Conservation (phyloP, 2,113 vertebrate species). For the Anoura caudifer region DNA sequence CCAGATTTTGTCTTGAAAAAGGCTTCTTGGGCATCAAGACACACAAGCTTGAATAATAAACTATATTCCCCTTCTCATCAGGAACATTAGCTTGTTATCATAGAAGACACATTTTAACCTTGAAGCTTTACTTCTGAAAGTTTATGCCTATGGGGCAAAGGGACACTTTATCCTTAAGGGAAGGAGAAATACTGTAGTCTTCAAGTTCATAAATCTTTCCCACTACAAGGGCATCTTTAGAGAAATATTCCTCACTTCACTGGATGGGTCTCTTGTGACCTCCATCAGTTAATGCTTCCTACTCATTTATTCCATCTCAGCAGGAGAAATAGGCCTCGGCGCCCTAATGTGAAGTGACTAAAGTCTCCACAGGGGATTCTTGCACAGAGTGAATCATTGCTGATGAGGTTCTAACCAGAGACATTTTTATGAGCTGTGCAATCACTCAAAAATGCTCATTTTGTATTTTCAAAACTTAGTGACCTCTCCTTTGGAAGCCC, state of each 20-base stretch:
- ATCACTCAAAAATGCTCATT: slow-evolving; percentile 65
- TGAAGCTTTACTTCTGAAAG: slow-evolving; percentile 12
- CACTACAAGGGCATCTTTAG: slow-evolving; percentile 18
- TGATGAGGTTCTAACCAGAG: slow-evolving; percentile 56
- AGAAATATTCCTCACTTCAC: slow-evolving; percentile 33
- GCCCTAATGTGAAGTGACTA: slow-evolving; percentile 10
- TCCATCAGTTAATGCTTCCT: slow-evolving; percentile 40
- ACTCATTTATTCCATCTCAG: slow-evolving; percentile 51
- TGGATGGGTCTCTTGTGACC: slow-evolving; percentile 5
- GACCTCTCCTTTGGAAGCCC: slow-evolving; percentile 59
- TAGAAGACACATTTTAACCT: slow-evolving; percentile 35
- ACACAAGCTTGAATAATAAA: neutral
- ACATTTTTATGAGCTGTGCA: slow-evolving; percentile 52
- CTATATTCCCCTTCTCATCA: neutral
- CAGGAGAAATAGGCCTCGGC: slow-evolving; percentile 31
- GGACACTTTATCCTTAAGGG: neutral
- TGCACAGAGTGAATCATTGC: slow-evolving; percentile 32
- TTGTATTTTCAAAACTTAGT: slow-evolving; percentile 58
- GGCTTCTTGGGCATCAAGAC: neutral
- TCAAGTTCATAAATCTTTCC: slow-evolving; percentile 15
- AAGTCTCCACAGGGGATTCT: slow-evolving; percentile 35
- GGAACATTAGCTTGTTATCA: neutral
- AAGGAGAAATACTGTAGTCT: neutral
- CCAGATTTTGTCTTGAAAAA: neutral
- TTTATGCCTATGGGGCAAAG: neutral